A percentile compares a stretch with the other conserved stretches of the same genome.
Conservation (phyloP, 2,113 vertebrate species). For the Eupsittula cactorum region DNA sequence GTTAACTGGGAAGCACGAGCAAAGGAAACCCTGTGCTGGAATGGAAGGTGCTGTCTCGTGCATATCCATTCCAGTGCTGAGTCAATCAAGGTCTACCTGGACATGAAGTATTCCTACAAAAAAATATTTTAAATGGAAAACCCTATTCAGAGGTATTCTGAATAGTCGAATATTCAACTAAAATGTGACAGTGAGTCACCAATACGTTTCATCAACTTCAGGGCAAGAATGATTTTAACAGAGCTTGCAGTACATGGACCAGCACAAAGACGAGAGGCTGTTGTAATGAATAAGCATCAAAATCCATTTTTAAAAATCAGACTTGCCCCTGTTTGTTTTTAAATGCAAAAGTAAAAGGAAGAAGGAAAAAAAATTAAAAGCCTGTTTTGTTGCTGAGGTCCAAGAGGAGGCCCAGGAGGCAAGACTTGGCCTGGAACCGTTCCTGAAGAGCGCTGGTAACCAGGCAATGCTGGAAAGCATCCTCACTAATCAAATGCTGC, state of each 20-base stretch:
- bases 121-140: not conserved
- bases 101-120: not conserved
- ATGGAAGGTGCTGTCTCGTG: not conserved
- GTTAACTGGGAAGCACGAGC: not conserved
- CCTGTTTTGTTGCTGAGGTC: not conserved
- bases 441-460: not conserved
- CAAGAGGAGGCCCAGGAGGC: not conserved
- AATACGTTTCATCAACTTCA: not conserved
- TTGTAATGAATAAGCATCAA: not conserved
- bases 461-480: not conserved
- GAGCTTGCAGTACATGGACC: not conserved
- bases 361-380: not conserved
- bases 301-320: not conserved
- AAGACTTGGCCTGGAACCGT: not conserved
- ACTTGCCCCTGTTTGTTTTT: not conserved
- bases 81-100: not conserved
- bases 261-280: not conserved
- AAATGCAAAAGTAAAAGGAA: not conserved
- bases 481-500: not conserved
- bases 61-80: not conserved
- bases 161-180: not conserved
- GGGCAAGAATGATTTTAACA: not conserved
- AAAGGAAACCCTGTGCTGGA: not conserved
- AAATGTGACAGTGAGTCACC: not conserved
- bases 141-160: not conserved